Conservation (phyloP, 2,797 vertebrate genomes). For the Alectoris magna region DNA sequence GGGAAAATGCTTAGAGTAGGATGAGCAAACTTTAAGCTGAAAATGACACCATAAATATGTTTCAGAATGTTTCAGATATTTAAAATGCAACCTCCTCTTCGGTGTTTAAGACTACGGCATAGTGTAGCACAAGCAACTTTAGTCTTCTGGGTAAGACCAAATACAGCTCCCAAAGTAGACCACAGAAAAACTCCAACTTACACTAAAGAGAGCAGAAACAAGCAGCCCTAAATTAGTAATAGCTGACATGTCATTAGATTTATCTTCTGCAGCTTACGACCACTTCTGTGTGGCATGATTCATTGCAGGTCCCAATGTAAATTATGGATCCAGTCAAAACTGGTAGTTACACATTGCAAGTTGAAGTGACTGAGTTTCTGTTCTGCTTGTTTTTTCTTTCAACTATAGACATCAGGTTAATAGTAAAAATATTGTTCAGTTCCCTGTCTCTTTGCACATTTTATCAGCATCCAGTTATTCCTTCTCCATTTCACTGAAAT, state of each 20-base stretch:
- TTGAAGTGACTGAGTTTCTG: not conserved
- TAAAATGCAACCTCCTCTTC: not conserved
- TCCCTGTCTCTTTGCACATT: not conserved
- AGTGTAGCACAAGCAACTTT: not conserved
- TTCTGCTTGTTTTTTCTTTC: not conserved
- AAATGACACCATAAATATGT: not conserved
- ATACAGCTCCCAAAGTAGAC: not conserved
- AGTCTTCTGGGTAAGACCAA: not conserved
- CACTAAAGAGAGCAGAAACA: conserved; percentile 23
- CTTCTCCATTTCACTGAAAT: not conserved
- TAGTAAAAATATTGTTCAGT: not conserved
- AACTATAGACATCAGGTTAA: not conserved
- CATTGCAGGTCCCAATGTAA: conserved; percentile 40
- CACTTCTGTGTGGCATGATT: conserved; percentile 43
- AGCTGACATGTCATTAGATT: conserved; percentile 63
- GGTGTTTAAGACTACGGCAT: not conserved
- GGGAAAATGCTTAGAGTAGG: not conserved
- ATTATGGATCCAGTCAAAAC: conserved; percentile 58
- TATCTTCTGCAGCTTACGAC: conserved; percentile 55
- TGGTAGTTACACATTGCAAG: not conserved
- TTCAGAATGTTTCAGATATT: not conserved
- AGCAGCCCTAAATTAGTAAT: conserved; percentile 59
- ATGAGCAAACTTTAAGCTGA: not conserved
- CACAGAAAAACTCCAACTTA: conserved; percentile 6
- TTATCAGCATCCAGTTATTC: not conserved